Conservation (phyloP, 2,888 invertebrate species). For the Nephrotoma appendiculata region DNA sequence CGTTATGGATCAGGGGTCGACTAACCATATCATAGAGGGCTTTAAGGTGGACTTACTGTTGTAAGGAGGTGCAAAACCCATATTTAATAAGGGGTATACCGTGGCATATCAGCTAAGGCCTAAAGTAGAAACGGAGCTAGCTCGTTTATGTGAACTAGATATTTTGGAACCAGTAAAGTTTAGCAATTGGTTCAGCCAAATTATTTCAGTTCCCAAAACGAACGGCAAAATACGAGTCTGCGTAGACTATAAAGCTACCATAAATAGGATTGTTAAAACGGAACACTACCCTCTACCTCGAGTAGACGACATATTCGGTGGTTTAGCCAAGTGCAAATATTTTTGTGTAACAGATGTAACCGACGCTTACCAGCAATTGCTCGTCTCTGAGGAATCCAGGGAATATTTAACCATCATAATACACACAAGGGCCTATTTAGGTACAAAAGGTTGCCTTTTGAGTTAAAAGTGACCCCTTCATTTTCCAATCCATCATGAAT, state of each 20-base stretch:
- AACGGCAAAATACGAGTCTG: conserved; percentile 14
- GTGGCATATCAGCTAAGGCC: background rate
- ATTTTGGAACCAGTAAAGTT: background rate
- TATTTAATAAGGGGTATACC: background rate
- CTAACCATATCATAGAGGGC: background rate
- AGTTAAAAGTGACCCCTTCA: background rate
- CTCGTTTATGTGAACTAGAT: background rate
- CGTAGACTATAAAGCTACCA: conserved; percentile 19
- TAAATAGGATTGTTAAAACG: too few relatives aligned
- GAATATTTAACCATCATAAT: too few relatives aligned
- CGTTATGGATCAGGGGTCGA: background rate
- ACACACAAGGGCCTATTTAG: too few relatives aligned
- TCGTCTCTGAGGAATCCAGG: background rate
- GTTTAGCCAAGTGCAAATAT: too few relatives aligned
- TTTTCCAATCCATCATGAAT: background rate
- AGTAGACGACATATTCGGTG: too few relatives aligned
- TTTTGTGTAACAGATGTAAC: background rate
- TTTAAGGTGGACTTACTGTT: background rate
- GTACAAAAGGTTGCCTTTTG: background rate
- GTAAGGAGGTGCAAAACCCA: background rate
- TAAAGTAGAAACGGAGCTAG: background rate
- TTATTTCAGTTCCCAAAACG: conserved; percentile 18
- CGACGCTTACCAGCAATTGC: background rate
- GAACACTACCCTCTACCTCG: too few relatives aligned
- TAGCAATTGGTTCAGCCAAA: conserved; percentile 14